These are phyloP conservation scores for Encarsia formosa DNA, from an alignment of 2,888 invertebrate species.

Conservation along the genomic window DNA sequence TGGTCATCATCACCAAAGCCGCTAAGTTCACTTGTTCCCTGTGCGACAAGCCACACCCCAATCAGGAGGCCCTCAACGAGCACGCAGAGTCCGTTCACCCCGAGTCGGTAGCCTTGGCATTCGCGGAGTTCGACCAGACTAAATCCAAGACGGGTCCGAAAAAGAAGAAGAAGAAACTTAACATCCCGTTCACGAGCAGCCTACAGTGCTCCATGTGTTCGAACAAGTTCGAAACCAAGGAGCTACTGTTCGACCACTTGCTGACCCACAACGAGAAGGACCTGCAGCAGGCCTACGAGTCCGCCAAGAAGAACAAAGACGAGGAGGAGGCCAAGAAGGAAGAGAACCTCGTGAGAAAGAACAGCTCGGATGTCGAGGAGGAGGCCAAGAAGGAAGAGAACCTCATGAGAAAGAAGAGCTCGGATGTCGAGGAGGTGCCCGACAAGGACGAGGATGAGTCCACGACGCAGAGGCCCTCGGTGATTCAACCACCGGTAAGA, in stretches of 20 bases:
- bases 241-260: slow-evolving; percentile 37
- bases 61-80: no score
- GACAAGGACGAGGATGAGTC: no score
- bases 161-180: slow-evolving; percentile 1
- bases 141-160: not conserved
- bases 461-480: no score
- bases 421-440: no score
- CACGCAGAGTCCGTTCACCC: no score
- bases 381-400: slow-evolving; percentile 4
- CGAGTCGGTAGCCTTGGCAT: no score
- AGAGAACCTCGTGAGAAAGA: slow-evolving; percentile 3
- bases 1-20: no score
- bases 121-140: not conserved
- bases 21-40: no score
- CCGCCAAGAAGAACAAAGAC: slow-evolving; percentile 6
- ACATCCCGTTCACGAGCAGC: not conserved
- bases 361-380: slow-evolving; percentile 13
- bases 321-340: not conserved
- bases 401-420: slow-evolving; percentile 9
- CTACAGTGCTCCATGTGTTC: slow-evolving; percentile 37
- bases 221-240: slow-evolving; percentile 28
- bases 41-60: no score
- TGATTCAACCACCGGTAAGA: no score
- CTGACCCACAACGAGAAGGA: slow-evolving; percentile 38
- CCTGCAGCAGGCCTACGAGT: slow-evolving; percentile 33